Evolutionary conservation across 2,113 vertebrate species (phyloP).

Genomic region (Zosterops japonicus): DNA sequence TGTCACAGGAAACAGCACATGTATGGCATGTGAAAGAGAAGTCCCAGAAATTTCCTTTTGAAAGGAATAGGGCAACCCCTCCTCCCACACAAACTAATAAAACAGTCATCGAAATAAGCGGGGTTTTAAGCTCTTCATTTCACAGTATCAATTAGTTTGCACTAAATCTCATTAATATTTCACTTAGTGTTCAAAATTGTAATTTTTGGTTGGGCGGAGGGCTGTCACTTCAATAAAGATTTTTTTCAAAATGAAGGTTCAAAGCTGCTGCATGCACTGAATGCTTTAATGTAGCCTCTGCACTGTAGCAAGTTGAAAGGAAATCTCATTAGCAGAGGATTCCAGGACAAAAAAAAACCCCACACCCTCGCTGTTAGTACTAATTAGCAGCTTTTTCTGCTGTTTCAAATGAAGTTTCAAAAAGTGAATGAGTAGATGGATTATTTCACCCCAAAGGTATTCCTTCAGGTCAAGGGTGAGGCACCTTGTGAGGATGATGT

Average conservation of each 20-base stretch:
- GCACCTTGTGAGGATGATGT: background rate
- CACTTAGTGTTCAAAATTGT: background rate
- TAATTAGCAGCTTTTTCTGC: conserved; percentile 47
- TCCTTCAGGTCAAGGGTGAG: background rate
- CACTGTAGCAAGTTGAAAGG: conserved; percentile 7
- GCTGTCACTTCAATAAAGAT: background rate
- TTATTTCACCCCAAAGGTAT: background rate
- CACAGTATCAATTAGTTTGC: background rate
- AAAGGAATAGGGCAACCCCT: background rate
- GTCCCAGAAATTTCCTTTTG: background rate
- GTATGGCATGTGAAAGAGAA: background rate
- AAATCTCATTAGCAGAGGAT: conserved; percentile 46
- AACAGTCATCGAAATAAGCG: background rate
- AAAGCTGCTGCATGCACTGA: background rate
- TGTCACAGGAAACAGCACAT: background rate
- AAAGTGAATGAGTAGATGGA: background rate
- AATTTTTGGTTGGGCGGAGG: background rate
- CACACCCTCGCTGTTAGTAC: background rate
- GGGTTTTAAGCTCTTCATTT: background rate
- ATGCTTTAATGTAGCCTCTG: background rate
- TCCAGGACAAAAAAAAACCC: background rate
- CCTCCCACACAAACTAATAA: background rate
- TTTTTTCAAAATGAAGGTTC: conserved; percentile 1
- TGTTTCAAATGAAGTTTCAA: conserved; percentile 14
- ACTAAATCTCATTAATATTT: conserved; percentile 11